Base-by-base conservation (phyloP, 2,113 vertebrate genomes). In the Ivindomyrus marchei region DNA sequence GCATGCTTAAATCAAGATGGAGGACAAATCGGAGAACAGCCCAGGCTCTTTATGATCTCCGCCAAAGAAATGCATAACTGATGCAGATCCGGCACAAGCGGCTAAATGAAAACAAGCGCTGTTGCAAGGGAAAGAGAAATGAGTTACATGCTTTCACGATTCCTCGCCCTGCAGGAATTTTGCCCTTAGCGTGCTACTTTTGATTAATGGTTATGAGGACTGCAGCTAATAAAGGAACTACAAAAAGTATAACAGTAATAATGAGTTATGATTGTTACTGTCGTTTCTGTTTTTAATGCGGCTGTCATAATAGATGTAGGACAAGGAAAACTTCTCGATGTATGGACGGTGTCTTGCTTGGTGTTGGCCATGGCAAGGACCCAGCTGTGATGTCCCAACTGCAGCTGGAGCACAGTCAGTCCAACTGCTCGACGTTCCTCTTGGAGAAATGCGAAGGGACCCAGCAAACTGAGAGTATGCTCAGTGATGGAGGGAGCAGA, bases 91-190 rank as follows among this genome's bases (percentile, higher is more conserved):
- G 91, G 89, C n/a, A 42, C 21, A 84, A 42, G 91, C 84, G 91
- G 24, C 36, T 86, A 87, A 89, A 89, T 85, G 80, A 86, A 45
- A 93, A 89, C 84, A 84, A 85, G 92, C 89, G 80, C 21, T 62
- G 88, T 77, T 88, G 89, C 91, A 92, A 70, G 89, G 89, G 88
- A 90, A 50, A 85, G 10, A 85, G 36, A 92, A 93, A 92, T 85
- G 89, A 89, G 90, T 91, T 91, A 91, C 39, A 92, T 45, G 90
- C 92, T 90, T 92, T 89, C 56, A 27, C 92, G 92, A 87, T 86
- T 89, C 89, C 89, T 90, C 77, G 92, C 74, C 58, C 27, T 45
- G 88, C 36, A 74, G 83, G 8, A n/a, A 45, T n/a, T 24, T 85
- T 27, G 42, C 83, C 17, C 17, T 80, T 36, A 17, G 74, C 36